Percentiles rank a stretch among this genome's conserved stretches.
Conservation (phyloP, 2,113 vertebrate species). For the Xenus cinereus region DNA sequence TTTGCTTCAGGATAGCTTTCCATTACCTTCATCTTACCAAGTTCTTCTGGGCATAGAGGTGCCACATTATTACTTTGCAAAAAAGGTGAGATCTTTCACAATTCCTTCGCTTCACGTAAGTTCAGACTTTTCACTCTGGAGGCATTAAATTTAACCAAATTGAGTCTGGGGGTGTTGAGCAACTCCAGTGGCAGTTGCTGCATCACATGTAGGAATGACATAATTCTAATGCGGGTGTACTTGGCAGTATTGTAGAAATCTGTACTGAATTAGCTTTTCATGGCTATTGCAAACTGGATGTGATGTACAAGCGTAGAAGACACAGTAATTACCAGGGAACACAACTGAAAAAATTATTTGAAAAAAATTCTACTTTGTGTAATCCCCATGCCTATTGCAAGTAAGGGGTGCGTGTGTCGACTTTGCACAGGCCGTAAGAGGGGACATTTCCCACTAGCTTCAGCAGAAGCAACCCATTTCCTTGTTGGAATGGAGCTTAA, state of each 20-base stretch:
- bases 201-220: neutral
- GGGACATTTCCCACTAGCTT: neutral
- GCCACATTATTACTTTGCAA: conserved; percentile 92
- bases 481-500: neutral
- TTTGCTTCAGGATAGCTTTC: conserved; percentile 88
- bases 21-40: conserved; percentile 78
- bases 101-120: neutral
- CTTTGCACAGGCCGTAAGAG: accelerated
- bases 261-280: neutral
- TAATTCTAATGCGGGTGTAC: neutral
- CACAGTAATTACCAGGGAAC: neutral
- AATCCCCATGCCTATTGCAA: neutral
- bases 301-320: accelerated
- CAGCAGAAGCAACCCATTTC: neutral
- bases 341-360: neutral
- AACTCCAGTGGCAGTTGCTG: neutral
- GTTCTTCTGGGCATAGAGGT: conserved; percentile 87
- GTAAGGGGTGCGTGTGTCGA: neutral
- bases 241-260: neutral
- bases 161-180: neutral
- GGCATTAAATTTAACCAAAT: neutral
- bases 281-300: neutral
- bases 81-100: conserved; percentile 79
- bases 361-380: neutral
- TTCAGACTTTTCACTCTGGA: neutral